Conservation (phyloP, 2,113 vertebrate genomes). For the Nothobranchius kuhntae region DNA sequence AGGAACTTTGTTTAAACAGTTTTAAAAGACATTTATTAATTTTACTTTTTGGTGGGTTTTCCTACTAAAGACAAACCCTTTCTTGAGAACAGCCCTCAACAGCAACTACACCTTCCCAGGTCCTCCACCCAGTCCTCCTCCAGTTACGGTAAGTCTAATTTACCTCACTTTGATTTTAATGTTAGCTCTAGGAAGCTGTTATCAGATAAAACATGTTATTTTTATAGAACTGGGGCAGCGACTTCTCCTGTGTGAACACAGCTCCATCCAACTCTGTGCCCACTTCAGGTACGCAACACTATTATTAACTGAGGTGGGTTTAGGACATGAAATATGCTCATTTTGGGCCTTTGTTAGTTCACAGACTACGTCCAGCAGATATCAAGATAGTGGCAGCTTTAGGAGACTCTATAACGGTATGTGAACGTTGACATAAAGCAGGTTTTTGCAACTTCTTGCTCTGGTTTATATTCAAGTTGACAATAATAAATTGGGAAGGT, state of each 20-base stretch:
- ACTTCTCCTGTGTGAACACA: constrained; percentile 79
- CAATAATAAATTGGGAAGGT: background rate
- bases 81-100: constrained; percentile 84
- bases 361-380: constrained; percentile 85
- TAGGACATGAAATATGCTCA: background rate
- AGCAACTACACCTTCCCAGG: constrained; percentile 79
- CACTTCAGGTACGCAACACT: constrained; percentile 82
- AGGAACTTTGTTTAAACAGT: too few relatives aligned
- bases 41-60: too few relatives aligned
- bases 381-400: constrained; percentile 87
- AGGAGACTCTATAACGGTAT: constrained; percentile 91
- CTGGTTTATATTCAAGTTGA: background rate
- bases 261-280: constrained; percentile 79
- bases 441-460: background rate
- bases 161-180: background rate
- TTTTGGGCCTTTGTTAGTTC: constrained; percentile 73
- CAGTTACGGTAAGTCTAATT: constrained; percentile 72
- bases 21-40: too few relatives aligned
- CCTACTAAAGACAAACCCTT: constrained; percentile 76
- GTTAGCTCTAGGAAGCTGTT: background rate
- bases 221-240: constrained; percentile 89
- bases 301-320: background rate
- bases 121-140: constrained; percentile 66
- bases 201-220: background rate
- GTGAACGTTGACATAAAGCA: constrained; percentile 33